Percentiles rank a stretch among this genome's conserved stretches.
phyloP scores from a whole-genome alignment of 2,113 vertebrate species.

The Sinocyclocheilus anophthalmus region DNA sequence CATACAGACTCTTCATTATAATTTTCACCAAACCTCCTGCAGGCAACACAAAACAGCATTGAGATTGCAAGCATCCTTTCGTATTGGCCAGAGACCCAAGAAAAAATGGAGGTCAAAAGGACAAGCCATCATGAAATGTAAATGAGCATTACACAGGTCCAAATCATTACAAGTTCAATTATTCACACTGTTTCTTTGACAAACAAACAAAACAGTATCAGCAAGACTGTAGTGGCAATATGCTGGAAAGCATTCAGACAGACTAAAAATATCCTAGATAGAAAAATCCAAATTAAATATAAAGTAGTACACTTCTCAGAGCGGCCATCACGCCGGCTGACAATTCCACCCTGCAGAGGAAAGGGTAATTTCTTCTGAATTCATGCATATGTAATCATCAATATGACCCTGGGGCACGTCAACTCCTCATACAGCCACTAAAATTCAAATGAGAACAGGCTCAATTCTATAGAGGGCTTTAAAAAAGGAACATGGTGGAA shows the following conservation, averaged over 20 bases:
- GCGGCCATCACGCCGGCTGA: slow-evolving; percentile 37
- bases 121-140: slow-evolving; percentile 18
- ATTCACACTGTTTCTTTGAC: slow-evolving; percentile 35
- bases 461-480: slow-evolving; percentile 12
- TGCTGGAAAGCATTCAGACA: slow-evolving; percentile 14
- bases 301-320: slow-evolving; percentile 29
- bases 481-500: not conserved
- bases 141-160: not conserved
- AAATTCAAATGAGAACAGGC: slow-evolving; percentile 46
- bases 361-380: slow-evolving; percentile 53
- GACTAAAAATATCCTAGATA: slow-evolving; percentile 29
- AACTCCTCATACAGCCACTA: slow-evolving; percentile 23
- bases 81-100: not conserved
- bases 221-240: not conserved
- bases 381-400: slow-evolving; percentile 53
- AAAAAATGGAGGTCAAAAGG: slow-evolving; percentile 34
- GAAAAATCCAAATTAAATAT: slow-evolving; percentile 50
- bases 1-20: slow-evolving; percentile 22
- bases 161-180: slow-evolving; percentile 26
- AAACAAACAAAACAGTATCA: not conserved
- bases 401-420: slow-evolving; percentile 42
- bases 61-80: not conserved
- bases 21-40: slow-evolving; percentile 13
- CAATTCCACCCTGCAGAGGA: slow-evolving; percentile 38
- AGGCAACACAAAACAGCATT: slow-evolving; percentile 23